Percentiles rank a stretch among this genome's conserved stretches.
Evolutionary conservation across 2,797 vertebrate species (phyloP).

Genomic region (Atherinosoma microstoma): DNA sequence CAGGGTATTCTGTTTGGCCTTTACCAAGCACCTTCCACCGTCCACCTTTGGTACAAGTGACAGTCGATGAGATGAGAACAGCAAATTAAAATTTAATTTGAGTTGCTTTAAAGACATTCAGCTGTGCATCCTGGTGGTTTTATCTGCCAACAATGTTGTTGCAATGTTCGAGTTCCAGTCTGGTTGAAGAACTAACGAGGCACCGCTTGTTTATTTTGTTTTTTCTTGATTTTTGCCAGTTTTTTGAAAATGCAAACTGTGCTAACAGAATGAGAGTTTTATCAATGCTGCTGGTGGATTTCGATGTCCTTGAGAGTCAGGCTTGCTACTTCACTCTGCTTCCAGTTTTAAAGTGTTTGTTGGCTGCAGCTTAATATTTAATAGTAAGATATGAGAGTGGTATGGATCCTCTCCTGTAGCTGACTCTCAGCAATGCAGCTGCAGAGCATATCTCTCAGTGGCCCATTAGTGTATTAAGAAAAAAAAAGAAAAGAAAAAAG

Average conservation of each 20-base stretch:
- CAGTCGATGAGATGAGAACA: background rate
- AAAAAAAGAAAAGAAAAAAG: background rate
- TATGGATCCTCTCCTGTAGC: constrained; percentile 11
- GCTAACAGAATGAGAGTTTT: background rate
- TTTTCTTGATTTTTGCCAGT: background rate
- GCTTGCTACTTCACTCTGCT: constrained; percentile 7
- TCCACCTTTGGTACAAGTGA: background rate
- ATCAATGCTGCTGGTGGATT: background rate
- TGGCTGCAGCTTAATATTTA: constrained; percentile 22
- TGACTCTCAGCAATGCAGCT: background rate
- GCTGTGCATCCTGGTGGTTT: background rate
- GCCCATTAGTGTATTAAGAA: background rate
- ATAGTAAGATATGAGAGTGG: constrained; percentile 15
- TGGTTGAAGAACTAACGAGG: background rate
- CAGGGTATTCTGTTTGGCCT: background rate
- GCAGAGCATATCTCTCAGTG: background rate
- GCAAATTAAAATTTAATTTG: background rate
- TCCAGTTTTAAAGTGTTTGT: constrained; percentile 2
- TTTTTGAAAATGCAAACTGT: background rate
- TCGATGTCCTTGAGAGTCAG: background rate
- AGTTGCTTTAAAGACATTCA: background rate
- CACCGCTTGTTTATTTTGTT: background rate
- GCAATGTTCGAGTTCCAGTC: background rate
- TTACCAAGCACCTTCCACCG: background rate
- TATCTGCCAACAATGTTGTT: background rate